Percentiles rank a stretch among this genome's conserved stretches.
phyloP scores from a whole-genome alignment of 2,113 vertebrate species.

The Aspiorhynchus laticeps region DNA sequence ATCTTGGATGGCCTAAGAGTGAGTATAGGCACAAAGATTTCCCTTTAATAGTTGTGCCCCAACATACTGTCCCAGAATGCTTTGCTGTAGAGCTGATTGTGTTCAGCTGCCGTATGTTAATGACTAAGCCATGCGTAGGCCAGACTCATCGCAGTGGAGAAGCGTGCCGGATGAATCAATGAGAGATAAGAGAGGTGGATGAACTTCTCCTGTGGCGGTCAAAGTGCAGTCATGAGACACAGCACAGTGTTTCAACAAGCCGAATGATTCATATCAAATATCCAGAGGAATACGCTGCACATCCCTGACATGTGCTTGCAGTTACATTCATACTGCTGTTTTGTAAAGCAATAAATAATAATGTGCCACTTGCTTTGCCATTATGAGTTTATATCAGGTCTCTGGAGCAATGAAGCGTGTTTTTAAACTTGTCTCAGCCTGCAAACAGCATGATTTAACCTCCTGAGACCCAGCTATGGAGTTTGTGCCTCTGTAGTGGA shows the following conservation, averaged over 20 bases:
- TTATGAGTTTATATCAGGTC: not conserved
- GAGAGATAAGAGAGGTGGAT: conserved; percentile 63
- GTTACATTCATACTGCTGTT: not conserved
- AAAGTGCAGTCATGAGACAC: conserved; percentile 60
- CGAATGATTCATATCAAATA: not conserved
- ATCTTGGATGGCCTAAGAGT: too few relatives aligned
- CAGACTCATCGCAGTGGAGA: not conserved
- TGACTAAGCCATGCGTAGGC: not conserved
- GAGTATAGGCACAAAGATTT: not conserved
- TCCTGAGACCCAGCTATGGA: too few relatives aligned
- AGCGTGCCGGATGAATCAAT: not conserved
- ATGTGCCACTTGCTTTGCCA: not conserved
- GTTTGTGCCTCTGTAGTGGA: too few relatives aligned
- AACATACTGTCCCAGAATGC: not conserved
- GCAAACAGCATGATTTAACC: not conserved
- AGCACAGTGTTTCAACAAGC: conserved; percentile 35
- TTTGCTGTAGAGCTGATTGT: conserved; percentile 6
- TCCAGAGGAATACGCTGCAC: not conserved
- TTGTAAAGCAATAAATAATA: not conserved
- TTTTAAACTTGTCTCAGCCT: not conserved
- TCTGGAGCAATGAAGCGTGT: not conserved
- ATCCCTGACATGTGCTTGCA: not conserved
- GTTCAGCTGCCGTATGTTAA: not conserved
- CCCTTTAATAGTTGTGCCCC: not conserved
- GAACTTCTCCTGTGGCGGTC: conserved; percentile 56